These are phyloP conservation scores for Archocentrus centrarchus DNA, from an alignment of 2,113 vertebrate genomes.

Conservation along the genomic window DNA sequence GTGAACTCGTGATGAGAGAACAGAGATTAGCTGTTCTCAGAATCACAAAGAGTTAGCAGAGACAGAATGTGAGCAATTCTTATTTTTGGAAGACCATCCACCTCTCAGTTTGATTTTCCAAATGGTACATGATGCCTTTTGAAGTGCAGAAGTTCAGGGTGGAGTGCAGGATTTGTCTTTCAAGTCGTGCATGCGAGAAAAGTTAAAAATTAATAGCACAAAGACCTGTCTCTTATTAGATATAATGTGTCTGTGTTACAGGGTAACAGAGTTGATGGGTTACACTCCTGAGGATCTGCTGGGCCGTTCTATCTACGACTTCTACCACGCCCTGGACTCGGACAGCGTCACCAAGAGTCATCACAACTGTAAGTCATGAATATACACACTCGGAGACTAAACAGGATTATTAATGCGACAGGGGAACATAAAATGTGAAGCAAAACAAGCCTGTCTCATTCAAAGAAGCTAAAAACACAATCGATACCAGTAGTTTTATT, in stretches of 20 bases:
- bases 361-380: conserved; percentile 89
- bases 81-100: conserved; percentile 37
- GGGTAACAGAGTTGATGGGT: conserved; percentile 93
- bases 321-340: conserved; percentile 95
- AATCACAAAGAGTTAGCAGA: neutral
- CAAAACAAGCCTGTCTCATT: accelerated
- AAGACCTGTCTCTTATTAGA: neutral
- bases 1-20: conserved; percentile 45
- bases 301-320: conserved; percentile 94
- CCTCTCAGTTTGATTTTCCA: conserved; percentile 22
- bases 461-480: accelerated
- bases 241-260: conserved; percentile 62
- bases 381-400: neutral
- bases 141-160: conserved; percentile 15
- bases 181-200: neutral
- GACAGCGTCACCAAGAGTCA: conserved; percentile 95
- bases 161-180: neutral
- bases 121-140: conserved; percentile 39
- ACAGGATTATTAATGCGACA: neutral
- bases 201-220: neutral
- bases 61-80: conserved; percentile 35
- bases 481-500: neutral
- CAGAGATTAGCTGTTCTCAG: conserved; percentile 55
- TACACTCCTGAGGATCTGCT: conserved; percentile 94
- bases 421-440: neutral